A percentile compares a stretch with the other conserved stretches of the same genome.
These are phyloP conservation scores for Tupiocoris notatus DNA, from an alignment of 2,888 invertebrate species.

Conservation along the genomic window DNA sequence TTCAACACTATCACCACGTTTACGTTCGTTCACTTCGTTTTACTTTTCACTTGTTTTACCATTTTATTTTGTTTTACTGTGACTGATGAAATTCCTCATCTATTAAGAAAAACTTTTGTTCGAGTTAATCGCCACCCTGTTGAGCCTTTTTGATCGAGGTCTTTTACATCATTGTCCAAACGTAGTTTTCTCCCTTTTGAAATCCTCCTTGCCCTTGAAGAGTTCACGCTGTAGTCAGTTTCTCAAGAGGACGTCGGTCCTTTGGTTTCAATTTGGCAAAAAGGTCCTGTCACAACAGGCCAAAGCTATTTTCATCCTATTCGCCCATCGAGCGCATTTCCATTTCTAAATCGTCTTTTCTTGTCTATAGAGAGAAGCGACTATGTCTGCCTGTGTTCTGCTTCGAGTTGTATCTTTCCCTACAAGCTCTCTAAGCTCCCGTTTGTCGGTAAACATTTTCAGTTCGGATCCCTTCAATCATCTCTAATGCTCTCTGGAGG, in stretches of 20 bases:
- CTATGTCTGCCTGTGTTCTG: background rate
- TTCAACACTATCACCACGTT: too few species aligned
- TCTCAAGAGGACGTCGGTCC: background rate
- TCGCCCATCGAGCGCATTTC: conserved; percentile 3
- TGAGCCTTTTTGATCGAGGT: too few species aligned
- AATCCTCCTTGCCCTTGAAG: background rate
- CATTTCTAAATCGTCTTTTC: conserved; percentile 7
- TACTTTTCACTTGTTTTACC: too few species aligned
- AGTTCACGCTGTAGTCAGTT: background rate
- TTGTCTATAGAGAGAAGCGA: background rate
- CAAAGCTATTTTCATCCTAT: background rate
- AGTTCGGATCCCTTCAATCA: conserved; percentile 16
- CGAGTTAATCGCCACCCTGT: too few species aligned
- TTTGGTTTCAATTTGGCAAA: conserved; percentile 31
- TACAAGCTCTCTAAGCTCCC: background rate
- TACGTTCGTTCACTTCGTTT: too few species aligned
- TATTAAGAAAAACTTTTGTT: too few species aligned
- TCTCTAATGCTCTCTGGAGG: conserved; percentile 9
- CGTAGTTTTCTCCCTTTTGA: too few species aligned
- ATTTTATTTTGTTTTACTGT: too few species aligned
- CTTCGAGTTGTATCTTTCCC: too few species aligned
- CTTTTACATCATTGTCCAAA: too few species aligned
- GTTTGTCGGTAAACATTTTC: conserved; percentile 15
- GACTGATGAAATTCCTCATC: too few species aligned
- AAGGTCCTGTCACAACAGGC: conserved; percentile 34